A percentile compares a stretch with the other conserved stretches of the same genome.
These are phyloP conservation scores for Pitangus sulphuratus DNA, from an alignment of 2,797 vertebrate species.

Conservation along the genomic window DNA sequence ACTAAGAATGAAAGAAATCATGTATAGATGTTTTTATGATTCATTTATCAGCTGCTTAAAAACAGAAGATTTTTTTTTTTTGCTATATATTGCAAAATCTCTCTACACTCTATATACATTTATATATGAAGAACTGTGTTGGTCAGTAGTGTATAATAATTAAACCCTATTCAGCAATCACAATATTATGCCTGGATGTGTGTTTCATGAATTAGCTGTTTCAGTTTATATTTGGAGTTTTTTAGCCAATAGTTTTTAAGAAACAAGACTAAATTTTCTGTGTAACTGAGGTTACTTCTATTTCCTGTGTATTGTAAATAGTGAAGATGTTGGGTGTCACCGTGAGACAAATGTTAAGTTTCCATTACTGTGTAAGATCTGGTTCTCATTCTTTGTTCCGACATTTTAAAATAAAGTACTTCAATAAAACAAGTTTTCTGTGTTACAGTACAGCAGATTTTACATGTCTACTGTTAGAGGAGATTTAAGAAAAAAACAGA, in stretches of 20 bases:
- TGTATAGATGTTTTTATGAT: not conserved
- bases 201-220: not conserved
- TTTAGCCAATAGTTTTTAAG: not conserved
- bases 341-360: not conserved
- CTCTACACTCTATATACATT: not conserved
- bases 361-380: not conserved
- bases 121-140: not conserved
- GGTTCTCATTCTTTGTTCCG: not conserved
- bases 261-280: not conserved
- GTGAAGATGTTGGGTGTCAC: not conserved
- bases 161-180: not conserved
- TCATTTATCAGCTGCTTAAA: not conserved
- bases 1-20: not conserved
- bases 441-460: not conserved
- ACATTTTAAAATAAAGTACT: not conserved
- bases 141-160: not conserved
- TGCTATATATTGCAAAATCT: not conserved
- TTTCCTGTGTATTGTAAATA: not conserved
- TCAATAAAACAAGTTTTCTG: not conserved
- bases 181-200: not conserved
- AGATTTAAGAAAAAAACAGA: not conserved
- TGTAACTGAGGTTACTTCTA: not conserved
- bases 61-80: not conserved
- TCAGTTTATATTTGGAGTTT: not conserved
- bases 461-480: not conserved